phyloP scores from a whole-genome alignment of 2,888 invertebrate species.

The Lasioglossum lativentre region DNA sequence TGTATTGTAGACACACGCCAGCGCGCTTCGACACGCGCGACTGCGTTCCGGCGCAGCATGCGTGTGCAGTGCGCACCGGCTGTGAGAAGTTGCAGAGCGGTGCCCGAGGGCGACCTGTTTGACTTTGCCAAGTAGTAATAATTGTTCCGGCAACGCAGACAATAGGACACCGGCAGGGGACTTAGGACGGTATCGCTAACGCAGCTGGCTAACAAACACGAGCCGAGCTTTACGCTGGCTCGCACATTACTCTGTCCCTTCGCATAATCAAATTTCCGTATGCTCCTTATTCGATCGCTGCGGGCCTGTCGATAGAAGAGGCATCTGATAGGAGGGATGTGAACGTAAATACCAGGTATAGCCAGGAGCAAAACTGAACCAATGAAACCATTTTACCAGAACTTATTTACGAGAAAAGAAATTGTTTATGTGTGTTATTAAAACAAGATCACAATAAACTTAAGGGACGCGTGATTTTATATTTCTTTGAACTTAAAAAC shows the following conservation, averaged over 20 bases:
- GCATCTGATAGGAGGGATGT: not conserved
- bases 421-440: too few relatives aligned
- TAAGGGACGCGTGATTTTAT: too few relatives aligned
- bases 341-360: not conserved
- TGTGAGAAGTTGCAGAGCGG: constrained; percentile 39
- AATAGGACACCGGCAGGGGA: constrained; percentile 31
- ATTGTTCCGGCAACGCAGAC: constrained; percentile 66
- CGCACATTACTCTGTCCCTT: not conserved
- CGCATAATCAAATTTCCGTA: not conserved
- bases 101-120: constrained; percentile 61
- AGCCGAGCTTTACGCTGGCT: not conserved
- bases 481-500: too few relatives aligned
- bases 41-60: not conserved
- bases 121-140: constrained; percentile 76
- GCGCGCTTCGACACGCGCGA: constrained; percentile 27
- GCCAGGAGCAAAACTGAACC: not conserved
- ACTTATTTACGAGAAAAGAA: not conserved
- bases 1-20: constrained; percentile 9
- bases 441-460: too few relatives aligned
- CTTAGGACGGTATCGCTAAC: constrained; percentile 12
- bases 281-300: not conserved
- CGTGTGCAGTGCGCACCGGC: not conserved
- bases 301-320: not conserved
- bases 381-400: not conserved
- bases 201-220: not conserved